phyloP scores from a whole-genome alignment of 2,888 invertebrate genomes.

The Priocnemis perturbator region DNA sequence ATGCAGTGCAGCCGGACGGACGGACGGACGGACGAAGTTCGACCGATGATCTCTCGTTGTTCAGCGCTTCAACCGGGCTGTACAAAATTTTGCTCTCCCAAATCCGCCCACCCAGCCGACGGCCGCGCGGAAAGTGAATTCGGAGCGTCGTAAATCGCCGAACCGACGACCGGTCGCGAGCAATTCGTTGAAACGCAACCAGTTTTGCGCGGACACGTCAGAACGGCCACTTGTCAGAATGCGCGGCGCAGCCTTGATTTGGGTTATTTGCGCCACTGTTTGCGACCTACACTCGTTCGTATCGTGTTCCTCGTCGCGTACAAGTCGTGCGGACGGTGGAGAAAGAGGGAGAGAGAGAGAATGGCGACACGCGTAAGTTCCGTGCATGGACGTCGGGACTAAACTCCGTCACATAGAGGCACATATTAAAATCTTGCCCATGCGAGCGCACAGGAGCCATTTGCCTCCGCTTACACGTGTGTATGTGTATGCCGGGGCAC shows the following conservation, averaged over 20 bases:
- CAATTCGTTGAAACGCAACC: constrained; percentile 44
- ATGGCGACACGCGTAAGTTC: constrained; percentile 24
- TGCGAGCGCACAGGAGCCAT: constrained; percentile 39
- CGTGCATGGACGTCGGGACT: constrained; percentile 36
- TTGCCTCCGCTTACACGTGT: constrained; percentile 34
- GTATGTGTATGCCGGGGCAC: not conserved
- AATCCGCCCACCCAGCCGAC: no score
- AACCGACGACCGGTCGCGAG: constrained; percentile 23
- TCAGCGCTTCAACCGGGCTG: no score
- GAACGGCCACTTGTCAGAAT: constrained; percentile 50
- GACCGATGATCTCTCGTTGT: no score
- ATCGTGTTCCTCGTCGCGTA: not conserved
- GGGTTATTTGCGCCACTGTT: constrained; percentile 50
- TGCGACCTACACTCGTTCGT: constrained; percentile 11
- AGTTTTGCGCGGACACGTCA: constrained; percentile 52
- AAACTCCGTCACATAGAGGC: constrained; percentile 43
- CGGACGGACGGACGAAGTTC: no score
- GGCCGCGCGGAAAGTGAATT: not conserved
- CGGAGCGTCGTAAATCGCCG: constrained; percentile 38
- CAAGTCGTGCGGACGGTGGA: no score
- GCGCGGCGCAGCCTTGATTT: constrained; percentile 51
- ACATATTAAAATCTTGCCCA: constrained; percentile 46
- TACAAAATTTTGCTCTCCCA: no score
- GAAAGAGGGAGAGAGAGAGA: not conserved
- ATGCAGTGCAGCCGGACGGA: no score